Percentiles rank a stretch among this genome's conserved stretches.
Evolutionary conservation across 35 echinoderm and acorn worm species (phyloP).

Genomic region (Apostichopus californicus): DNA sequence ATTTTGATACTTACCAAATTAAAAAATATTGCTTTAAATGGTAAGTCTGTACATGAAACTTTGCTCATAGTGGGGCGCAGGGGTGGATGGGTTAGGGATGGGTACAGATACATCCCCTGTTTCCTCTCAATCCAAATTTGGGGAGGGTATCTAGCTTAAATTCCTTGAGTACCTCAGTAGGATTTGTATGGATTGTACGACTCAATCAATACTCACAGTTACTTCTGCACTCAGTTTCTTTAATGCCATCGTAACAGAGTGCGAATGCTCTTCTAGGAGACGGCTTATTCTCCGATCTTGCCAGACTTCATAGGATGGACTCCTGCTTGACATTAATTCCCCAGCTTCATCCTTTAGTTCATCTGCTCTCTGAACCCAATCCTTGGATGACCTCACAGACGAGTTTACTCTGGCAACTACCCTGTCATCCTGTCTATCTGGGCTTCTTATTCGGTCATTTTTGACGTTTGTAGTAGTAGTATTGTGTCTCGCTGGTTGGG

Average conservation of each 20-base stretch:
- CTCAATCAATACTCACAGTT: not conserved
- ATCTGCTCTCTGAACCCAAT: constrained; percentile 13
- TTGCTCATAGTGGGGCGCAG: too few species aligned
- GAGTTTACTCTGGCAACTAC: not conserved
- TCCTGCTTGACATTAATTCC: constrained; percentile 25
- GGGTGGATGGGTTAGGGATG: too few species aligned
- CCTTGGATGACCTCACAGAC: constrained; percentile 13
- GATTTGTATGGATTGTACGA: too few species aligned
- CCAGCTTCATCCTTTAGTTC: constrained; percentile 24
- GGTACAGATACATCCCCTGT: too few species aligned
- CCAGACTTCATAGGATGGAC: constrained; percentile 37
- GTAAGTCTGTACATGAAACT: too few species aligned
- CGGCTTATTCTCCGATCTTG: constrained; percentile 13
- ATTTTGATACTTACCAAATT: too few species aligned
- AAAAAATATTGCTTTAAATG: too few species aligned
- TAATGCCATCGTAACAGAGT: constrained; percentile 13
- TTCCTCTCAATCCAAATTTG: too few species aligned
- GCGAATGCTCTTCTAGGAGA: constrained; percentile 32
- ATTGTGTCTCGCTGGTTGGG: not conserved
- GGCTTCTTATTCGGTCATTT: not conserved
- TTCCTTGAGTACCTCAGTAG: too few species aligned
- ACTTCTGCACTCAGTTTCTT: constrained; percentile 37
- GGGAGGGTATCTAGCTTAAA: too few species aligned
- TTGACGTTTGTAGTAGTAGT: not conserved
- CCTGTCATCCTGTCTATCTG: not conserved